Percentiles rank a stretch among this genome's conserved stretches.
Conservation (phyloP, 2,113 vertebrate species). For the Cyphotilapia sp. region DNA sequence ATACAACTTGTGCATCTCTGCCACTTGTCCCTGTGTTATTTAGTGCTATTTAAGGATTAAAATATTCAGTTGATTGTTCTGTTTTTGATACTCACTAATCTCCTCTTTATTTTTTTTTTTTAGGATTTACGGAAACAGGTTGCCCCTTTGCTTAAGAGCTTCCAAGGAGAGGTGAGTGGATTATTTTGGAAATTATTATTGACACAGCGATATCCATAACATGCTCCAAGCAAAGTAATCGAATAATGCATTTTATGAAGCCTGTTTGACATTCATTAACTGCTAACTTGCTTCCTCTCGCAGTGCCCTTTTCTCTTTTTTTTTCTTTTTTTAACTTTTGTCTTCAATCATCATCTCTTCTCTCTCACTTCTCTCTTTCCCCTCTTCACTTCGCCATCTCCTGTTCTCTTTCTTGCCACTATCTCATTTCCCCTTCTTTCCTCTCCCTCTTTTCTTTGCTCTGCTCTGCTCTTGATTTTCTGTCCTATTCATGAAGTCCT, state of each 20-base stretch:
- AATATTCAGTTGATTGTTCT: not conserved
- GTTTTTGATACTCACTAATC: not conserved
- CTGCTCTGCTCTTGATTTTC: constrained; percentile 65
- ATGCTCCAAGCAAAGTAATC: not conserved
- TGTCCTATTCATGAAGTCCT: constrained; percentile 70
- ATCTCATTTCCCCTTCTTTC: constrained; percentile 56
- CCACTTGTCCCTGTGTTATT: not conserved
- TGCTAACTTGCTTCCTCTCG: not conserved
- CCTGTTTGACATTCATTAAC: constrained; percentile 29
- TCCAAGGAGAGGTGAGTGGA: constrained; percentile 95
- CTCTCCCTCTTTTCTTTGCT: constrained; percentile 46
- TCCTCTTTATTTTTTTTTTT: not conserved
- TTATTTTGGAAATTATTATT: not conserved
- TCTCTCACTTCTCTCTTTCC: not conserved
- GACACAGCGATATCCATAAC: not conserved
- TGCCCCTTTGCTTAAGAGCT: constrained; percentile 96
- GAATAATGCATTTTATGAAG: not conserved
- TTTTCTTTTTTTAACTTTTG: not conserved
- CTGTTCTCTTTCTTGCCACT: constrained; percentile 42
- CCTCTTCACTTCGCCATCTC: constrained; percentile 1
- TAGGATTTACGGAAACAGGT: constrained; percentile 98
- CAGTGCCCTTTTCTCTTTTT: not conserved
- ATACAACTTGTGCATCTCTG: not conserved
- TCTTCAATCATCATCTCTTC: constrained; percentile 19
- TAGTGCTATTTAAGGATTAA: not conserved